Percentiles rank a stretch among this genome's conserved stretches.
phyloP scores from a whole-genome alignment of 2,888 invertebrate species.

The Euplexia lucipara region DNA sequence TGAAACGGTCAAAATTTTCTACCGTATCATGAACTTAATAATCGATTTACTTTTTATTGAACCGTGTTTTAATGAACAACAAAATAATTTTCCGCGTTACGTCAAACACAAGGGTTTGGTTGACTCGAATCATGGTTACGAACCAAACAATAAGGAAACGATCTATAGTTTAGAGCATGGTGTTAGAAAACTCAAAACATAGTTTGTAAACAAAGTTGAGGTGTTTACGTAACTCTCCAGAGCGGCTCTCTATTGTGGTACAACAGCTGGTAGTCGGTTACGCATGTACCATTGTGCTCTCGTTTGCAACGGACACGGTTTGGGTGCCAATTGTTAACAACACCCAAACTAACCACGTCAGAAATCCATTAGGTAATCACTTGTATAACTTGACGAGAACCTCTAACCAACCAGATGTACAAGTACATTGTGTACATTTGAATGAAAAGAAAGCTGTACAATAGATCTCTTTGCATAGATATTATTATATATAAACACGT shows the following conservation, averaged over 20 bases:
- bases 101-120: slow-evolving; percentile 48
- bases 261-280: slow-evolving; percentile 85
- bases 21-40: slow-evolving; percentile 30
- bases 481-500: no score
- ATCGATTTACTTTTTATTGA: slow-evolving; percentile 35
- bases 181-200: slow-evolving; percentile 66
- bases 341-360: slow-evolving; percentile 21
- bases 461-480: neutral
- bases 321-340: slow-evolving; percentile 69
- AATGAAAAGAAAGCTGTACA: slow-evolving; percentile 16
- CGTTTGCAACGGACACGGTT: slow-evolving; percentile 77
- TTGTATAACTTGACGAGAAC: slow-evolving; percentile 16
- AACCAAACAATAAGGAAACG: slow-evolving; percentile 57
- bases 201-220: slow-evolving; percentile 79
- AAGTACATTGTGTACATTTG: neutral
- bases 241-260: slow-evolving; percentile 85
- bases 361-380: slow-evolving; percentile 36
- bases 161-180: slow-evolving; percentile 36
- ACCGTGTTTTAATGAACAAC: slow-evolving; percentile 19
- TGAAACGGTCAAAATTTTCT: slow-evolving; percentile 24
- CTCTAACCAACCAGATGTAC: slow-evolving; percentile 2
- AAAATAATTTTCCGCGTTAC: slow-evolving; percentile 30
- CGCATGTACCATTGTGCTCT: slow-evolving; percentile 81
- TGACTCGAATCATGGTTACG: slow-evolving; percentile 41
- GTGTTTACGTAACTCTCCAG: slow-evolving; percentile 82